phyloP scores from a whole-genome alignment of 2,888 invertebrate species.

The Nomada fabriciana region DNA sequence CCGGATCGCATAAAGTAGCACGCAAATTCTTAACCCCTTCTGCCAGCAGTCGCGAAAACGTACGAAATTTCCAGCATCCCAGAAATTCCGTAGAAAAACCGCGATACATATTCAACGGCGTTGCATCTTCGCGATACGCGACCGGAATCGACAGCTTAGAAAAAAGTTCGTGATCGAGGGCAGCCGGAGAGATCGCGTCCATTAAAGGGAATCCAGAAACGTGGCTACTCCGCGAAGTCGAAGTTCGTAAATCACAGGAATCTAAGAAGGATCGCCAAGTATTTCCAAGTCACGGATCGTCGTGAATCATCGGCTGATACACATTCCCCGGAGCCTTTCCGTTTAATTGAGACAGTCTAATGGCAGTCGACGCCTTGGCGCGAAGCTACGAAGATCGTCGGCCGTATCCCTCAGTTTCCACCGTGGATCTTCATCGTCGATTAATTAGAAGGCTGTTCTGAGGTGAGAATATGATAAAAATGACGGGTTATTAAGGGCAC shows the following conservation, averaged over 20 bases:
- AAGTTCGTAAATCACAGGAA: constrained; percentile 43
- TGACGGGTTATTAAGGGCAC: constrained; percentile 54
- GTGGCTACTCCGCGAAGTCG: neutral
- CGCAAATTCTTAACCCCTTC: too few relatives aligned
- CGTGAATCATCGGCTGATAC: constrained; percentile 48
- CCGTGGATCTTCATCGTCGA: constrained; percentile 21
- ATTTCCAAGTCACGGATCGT: constrained; percentile 23
- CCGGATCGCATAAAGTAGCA: too few relatives aligned
- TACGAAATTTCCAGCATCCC: neutral
- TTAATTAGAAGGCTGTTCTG: constrained; percentile 43
- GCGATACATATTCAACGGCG: constrained; percentile 6
- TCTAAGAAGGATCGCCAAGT: constrained; percentile 37
- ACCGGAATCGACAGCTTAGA: neutral
- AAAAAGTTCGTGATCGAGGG: neutral
- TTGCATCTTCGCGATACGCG: neutral
- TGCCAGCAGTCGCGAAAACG: neutral
- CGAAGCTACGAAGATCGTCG: constrained; percentile 34
- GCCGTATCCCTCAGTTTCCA: neutral
- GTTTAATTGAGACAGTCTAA: constrained; percentile 48
- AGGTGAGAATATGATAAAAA: constrained; percentile 68
- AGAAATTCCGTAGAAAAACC: neutral
- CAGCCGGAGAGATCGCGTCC: constrained; percentile 15
- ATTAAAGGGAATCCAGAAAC: constrained; percentile 31
- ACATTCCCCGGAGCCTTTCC: constrained; percentile 29
- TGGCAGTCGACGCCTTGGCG: constrained; percentile 30